Conservation (phyloP, 2,797 vertebrate genomes). For the Pipistrellus kuhlii region DNA sequence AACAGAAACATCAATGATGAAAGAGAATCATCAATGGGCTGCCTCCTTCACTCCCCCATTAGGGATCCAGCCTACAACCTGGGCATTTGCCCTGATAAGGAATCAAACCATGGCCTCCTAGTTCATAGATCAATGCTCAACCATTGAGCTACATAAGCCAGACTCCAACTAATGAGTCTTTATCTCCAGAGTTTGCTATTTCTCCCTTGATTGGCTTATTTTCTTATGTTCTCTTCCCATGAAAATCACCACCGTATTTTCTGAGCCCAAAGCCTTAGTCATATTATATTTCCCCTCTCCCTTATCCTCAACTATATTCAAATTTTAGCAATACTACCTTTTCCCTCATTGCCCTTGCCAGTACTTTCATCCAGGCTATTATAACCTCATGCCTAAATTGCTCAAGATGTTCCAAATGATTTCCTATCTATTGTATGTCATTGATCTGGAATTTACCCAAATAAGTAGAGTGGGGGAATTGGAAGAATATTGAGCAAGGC, state of each 20-base stretch:
- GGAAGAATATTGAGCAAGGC: background rate
- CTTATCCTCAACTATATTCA: background rate
- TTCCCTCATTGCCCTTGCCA: background rate
- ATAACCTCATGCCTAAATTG: background rate
- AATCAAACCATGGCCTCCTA: too few species aligned
- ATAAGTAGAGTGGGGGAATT: background rate
- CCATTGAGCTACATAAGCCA: too few species aligned
- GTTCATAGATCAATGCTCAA: too few species aligned
- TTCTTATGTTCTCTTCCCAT: background rate
- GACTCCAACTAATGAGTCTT: background rate
- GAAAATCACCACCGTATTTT: background rate
- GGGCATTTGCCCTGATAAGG: too few species aligned
- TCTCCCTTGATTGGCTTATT: background rate
- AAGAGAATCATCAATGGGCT: too few species aligned
- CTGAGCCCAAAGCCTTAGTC: background rate
- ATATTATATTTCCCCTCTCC: background rate
- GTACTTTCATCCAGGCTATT: background rate
- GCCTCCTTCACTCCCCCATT: too few species aligned
- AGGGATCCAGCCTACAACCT: too few species aligned
- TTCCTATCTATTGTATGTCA: background rate
- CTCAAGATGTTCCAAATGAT: background rate
- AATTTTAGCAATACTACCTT: background rate
- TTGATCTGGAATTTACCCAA: background rate
- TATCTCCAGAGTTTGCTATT: background rate
- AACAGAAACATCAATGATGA: too few species aligned